Evolutionary conservation across 2,888 invertebrate genomes (phyloP), one percentile per base, ranked within the genome.

Genomic region (Scrobipalpa atriplicella): DNA sequence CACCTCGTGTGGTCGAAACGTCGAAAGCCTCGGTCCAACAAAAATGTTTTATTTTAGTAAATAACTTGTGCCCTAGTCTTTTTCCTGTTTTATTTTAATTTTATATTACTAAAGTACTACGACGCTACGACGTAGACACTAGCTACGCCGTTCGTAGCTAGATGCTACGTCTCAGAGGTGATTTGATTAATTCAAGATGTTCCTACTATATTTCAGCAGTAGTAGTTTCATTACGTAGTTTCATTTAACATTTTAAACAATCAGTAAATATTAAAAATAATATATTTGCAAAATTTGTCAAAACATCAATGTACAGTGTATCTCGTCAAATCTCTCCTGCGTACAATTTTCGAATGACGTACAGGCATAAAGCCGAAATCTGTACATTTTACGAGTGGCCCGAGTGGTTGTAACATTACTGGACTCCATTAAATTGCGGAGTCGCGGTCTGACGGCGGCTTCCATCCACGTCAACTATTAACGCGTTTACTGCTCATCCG

Each of bases 301-400:
- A 47, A 47, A 10, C n/a, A 56, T 36, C 56, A 29, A 38, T 58
- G 58, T 58, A 58, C 16, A 58, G 8, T 38, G 10, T 6, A 58
- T 29, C 38, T 38, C 36, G 9, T 58, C 1, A 36, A 7, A 7
- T 38, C 9, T 58, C 38, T 16, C 58, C 29, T 29, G 16, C 2
- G 58, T 16, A 38, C 16, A 36, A 38, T 16, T 38, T 18, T 38
- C 16, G 54, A 29, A 52, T 52, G 52, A 56, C 6, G 16, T 29
- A 6, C 38, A 18, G 19, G 62, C 39, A 56, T 62, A 62, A 62
- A 47, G 63, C 62, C 70, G 70, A 75, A 78, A 79, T 78, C 72
- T 71, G 64, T 73, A 70, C 67, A 64, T 64, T 81, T 83, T 80
- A 83, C 72, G 79, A 77, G 68, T 68, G 67, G 68, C 71, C 70